Conservation (phyloP, 2,797 vertebrate species). For the Agapornis canus region DNA sequence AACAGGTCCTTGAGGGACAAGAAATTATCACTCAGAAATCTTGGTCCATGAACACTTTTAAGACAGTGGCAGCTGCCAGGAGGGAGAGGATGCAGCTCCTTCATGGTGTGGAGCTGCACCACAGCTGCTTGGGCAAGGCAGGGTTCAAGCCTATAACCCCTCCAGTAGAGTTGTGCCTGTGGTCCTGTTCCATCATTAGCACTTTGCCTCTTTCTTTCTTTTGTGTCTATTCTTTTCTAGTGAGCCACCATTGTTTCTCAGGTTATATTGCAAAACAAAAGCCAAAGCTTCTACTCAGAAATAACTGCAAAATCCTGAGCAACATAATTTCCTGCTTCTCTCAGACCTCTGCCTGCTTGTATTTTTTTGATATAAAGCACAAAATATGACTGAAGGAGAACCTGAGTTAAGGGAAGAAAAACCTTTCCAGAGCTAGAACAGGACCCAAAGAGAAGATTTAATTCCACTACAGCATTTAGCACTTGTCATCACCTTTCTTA, state of each 20-base stretch:
- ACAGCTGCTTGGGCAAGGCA: rapidly evolving
- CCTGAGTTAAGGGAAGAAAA: background rate
- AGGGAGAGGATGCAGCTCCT: background rate
- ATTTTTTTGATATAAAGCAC: background rate
- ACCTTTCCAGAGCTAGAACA: background rate
- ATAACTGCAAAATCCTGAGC: background rate
- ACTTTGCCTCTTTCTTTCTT: background rate
- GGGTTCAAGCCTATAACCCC: background rate
- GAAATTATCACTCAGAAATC: background rate
- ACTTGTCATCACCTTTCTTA: background rate
- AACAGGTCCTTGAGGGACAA: background rate
- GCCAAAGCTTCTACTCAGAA: background rate
- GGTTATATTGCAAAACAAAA: background rate
- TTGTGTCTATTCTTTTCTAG: background rate
- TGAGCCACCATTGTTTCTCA: background rate
- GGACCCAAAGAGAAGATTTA: background rate
- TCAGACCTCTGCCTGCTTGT: background rate
- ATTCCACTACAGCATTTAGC: background rate
- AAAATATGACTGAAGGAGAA: background rate
- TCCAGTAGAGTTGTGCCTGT: background rate
- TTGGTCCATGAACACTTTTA: background rate
- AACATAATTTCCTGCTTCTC: background rate
- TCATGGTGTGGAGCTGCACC: rapidly evolving
- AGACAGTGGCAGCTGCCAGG: background rate
- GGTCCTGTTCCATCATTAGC: background rate